Evolutionary conservation across 1,140 invertebrate genomes (phyloP), one percentile per base, ranked within the genome.

Genomic region (Psix sp.): DNA sequence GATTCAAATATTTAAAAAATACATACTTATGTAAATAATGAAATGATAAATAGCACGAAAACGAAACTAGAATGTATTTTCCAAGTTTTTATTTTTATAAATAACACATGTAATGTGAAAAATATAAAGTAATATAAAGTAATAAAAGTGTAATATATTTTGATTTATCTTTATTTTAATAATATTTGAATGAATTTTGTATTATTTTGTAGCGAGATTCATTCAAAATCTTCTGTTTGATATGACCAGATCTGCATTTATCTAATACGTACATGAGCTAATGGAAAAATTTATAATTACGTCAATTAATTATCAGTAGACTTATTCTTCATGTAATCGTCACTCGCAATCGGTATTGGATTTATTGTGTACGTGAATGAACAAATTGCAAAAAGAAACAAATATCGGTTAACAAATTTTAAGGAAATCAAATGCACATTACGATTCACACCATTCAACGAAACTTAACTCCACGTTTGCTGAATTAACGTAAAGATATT

Each of bases 401-500:
- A 29, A n/a, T n/a, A 31, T 9, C 29, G 21, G 18, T 42, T 10
- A 3, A 9, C 20, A 42, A 24, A 42, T n/a, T 11, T 13, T n/a
- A 33, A 21, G 14, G 31, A 21, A 38, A 38, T n/a, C 7, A 38
- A 51, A 7, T 38, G 21, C 13, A 16, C 31, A 9, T 7, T 7
- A n/a, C 21, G 21, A 4, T 24, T 11, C 14, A 21, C 21, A 21
- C 33, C 14, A 49, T 40, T 54, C 20, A 15, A 17, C 5, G 38
- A 54, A 40, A 31, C n/a, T 20, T 9, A 11, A 18, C n/a, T 14
- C 9, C 9, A 16, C 36, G 29, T 38, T 54, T 26, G 20, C 36
- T 40, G 51, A 40, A 54, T 54, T 40, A 54, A 40, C 51, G 36
- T 7, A 40, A 54, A 31, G 51, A 54, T 42, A 4, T 54, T 54